A percentile compares a stretch with the other conserved stretches of the same genome.
Conservation (phyloP, 2,113 vertebrate genomes). For the Macquaria ambigua region DNA sequence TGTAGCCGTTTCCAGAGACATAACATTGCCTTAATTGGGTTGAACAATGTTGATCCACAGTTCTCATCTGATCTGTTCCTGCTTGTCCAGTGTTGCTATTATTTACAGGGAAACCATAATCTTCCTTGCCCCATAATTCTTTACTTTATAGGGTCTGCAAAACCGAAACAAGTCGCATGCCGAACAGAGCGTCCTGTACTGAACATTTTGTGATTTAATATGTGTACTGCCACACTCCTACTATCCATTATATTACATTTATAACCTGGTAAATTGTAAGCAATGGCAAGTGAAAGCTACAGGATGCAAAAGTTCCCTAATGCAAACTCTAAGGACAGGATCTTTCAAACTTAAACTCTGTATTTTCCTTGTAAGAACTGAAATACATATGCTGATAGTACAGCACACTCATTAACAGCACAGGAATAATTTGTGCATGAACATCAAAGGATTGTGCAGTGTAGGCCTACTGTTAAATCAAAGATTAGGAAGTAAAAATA, state of each 20-base stretch:
- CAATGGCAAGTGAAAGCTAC: background rate
- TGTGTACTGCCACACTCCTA: background rate
- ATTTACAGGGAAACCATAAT: constrained; percentile 20
- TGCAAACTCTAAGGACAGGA: background rate
- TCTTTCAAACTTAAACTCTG: constrained; percentile 24
- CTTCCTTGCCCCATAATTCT: background rate
- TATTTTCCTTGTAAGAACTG: constrained; percentile 21
- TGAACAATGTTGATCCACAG: constrained; percentile 30
- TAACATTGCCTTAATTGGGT: constrained; percentile 30
- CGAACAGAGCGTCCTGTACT: background rate
- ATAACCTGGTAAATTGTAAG: background rate
- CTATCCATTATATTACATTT: background rate
- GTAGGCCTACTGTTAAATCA: constrained; percentile 61
- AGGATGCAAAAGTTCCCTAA: background rate
- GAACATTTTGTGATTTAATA: background rate
- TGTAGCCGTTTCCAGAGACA: constrained; percentile 26
- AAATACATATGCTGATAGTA: constrained; percentile 22
- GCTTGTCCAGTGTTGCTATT: constrained; percentile 9
- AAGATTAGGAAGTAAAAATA: constrained; percentile 68
- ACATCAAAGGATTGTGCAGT: constrained; percentile 60
- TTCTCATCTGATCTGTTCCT: constrained; percentile 3
- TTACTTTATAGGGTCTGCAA: background rate
- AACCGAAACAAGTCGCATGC: background rate
- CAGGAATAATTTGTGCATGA: constrained; percentile 43
- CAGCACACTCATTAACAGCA: constrained; percentile 52